Conservation (phyloP, 2,797 vertebrate species). For the Chanos chanos region DNA sequence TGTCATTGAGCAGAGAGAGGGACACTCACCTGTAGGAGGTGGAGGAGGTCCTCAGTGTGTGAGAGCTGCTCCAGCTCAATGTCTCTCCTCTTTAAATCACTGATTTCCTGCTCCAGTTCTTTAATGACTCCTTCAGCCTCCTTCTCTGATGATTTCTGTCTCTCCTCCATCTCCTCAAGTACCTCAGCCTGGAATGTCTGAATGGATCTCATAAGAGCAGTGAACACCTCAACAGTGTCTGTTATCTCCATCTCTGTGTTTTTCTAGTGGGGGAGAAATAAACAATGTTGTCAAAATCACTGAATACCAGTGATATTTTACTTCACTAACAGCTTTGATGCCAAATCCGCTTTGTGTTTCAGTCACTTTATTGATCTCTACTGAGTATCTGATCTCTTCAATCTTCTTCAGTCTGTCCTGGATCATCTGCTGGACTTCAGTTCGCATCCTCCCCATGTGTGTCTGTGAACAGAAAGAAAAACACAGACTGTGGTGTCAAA, state of each 20-base stretch:
- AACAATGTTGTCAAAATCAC: not conserved
- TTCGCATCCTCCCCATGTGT: too few species aligned
- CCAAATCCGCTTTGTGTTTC: too few species aligned
- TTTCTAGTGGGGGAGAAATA: slow-evolving; percentile 4
- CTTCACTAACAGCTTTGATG: too few species aligned
- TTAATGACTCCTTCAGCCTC: slow-evolving; percentile 12
- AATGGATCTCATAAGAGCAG: slow-evolving; percentile 26
- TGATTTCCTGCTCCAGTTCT: slow-evolving; percentile 37
- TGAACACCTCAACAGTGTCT: slow-evolving; percentile 17
- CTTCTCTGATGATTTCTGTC: slow-evolving; percentile 24
- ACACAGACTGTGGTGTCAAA: too few species aligned
- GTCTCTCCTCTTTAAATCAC: slow-evolving; percentile 11
- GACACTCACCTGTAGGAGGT: slow-evolving; percentile 31
- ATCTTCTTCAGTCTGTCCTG: too few species aligned
- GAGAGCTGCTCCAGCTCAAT: slow-evolving; percentile 25
- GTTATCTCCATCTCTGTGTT: slow-evolving; percentile 20
- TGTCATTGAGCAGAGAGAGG: slow-evolving; percentile 1
- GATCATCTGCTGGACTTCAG: too few species aligned
- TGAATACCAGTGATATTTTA: too few species aligned
- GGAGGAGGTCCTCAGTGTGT: slow-evolving; percentile 35
- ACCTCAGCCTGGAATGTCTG: slow-evolving; percentile 35
- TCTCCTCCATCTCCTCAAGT: slow-evolving; percentile 21
- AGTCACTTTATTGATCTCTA: too few species aligned
- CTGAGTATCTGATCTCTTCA: too few species aligned
- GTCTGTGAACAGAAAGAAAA: too few species aligned